These are phyloP conservation scores for Tragelaphus strepsiceros DNA, from an alignment of 2,113 vertebrate genomes.

Conservation along the genomic window DNA sequence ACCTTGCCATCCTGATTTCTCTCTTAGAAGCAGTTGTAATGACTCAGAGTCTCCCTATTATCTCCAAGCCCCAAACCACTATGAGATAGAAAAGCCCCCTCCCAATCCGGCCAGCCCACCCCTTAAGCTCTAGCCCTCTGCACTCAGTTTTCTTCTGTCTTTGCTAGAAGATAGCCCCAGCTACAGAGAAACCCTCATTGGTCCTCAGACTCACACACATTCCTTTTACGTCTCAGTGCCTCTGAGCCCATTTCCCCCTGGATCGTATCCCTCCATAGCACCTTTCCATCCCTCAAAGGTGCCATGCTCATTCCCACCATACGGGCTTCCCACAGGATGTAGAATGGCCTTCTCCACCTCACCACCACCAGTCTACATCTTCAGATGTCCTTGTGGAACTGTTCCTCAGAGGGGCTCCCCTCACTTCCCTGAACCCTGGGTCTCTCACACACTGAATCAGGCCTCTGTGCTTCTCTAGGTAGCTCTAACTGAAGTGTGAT, in stretches of 20 bases:
- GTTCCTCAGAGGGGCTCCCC: background rate
- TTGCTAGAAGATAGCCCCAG: background rate
- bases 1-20: background rate
- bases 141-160: background rate
- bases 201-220: background rate
- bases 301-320: background rate
- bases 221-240: background rate
- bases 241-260: background rate
- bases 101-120: background rate
- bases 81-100: background rate
- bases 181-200: background rate
- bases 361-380: background rate
- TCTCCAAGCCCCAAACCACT: background rate
- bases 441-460: background rate
- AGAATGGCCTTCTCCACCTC: background rate
- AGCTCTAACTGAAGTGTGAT: background rate
- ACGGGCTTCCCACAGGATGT: no score
- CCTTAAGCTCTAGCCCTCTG: background rate
- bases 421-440: background rate
- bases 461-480: background rate
- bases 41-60: background rate
- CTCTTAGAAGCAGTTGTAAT: background rate
- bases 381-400: background rate
- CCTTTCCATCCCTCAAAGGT: background rate
- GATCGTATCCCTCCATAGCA: background rate